A percentile compares a stretch with the other conserved stretches of the same genome.
phyloP scores from a whole-genome alignment of 2,888 invertebrate species.

The Apamea monoglypha region DNA sequence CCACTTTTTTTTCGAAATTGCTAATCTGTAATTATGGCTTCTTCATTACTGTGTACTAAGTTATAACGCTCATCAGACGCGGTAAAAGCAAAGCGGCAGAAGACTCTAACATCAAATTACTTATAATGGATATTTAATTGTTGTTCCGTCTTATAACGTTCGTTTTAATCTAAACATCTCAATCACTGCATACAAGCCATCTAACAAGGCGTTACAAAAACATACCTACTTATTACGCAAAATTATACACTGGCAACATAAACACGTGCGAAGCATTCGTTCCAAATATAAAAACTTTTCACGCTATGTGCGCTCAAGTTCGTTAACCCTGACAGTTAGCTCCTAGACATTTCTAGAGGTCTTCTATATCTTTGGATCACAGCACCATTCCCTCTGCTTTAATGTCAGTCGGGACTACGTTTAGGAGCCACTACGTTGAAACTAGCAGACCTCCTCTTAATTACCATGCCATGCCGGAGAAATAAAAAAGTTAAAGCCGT shows the following conservation, averaged over 20 bases:
- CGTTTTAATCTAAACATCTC: slow-evolving; percentile 61
- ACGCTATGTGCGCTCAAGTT: slow-evolving; percentile 64
- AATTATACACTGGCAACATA: slow-evolving; percentile 59
- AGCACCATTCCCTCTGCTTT: slow-evolving; percentile 75
- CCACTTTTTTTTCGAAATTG: neutral
- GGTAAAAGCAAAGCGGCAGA: slow-evolving; percentile 13
- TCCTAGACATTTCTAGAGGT: slow-evolving; percentile 65
- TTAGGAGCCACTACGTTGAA: slow-evolving; percentile 76
- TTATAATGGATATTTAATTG: slow-evolving; percentile 55
- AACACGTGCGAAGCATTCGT: slow-evolving; percentile 63
- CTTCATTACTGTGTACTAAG: slow-evolving; percentile 10
- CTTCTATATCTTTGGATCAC: slow-evolving; percentile 65
- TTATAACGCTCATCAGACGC: slow-evolving; percentile 13
- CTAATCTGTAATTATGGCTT: neutral
- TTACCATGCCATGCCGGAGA: slow-evolving; percentile 81
- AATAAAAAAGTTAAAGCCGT: slow-evolving; percentile 80
- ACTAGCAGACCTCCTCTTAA: slow-evolving; percentile 80
- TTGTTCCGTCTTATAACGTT: slow-evolving; percentile 53
- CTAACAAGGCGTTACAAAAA: slow-evolving; percentile 61
- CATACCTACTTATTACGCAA: slow-evolving; percentile 61
- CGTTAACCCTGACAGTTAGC: slow-evolving; percentile 49
- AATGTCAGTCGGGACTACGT: slow-evolving; percentile 76
- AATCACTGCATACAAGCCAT: slow-evolving; percentile 57
- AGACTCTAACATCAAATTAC: slow-evolving; percentile 29
- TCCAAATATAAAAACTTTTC: slow-evolving; percentile 66